Evolutionary conservation across 2,113 vertebrate species (phyloP), one percentile per base, ranked within the genome.

Genomic region (Colaptes auratus): DNA sequence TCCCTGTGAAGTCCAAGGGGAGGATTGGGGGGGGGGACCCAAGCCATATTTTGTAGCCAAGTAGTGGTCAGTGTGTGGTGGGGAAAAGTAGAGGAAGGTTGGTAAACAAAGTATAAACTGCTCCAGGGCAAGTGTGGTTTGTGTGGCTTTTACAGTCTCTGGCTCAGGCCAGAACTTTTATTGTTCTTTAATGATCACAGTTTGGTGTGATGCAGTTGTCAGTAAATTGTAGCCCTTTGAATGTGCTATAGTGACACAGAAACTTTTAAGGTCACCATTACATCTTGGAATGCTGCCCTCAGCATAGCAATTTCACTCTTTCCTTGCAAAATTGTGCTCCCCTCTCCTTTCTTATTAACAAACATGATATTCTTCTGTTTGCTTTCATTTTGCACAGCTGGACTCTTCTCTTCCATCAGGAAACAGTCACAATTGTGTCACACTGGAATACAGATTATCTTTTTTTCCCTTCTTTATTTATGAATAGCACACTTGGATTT

Each of bases 341-440:
- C 11, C 18, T 82, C 86, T 25, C 33, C 73, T 58, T 86, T 84
- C 92, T 59, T 86, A 89, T 94, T 95, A 90, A 90, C 91, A 95
- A 93, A 74, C 60, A 86, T 83, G 42, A 44, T 73, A 74, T 64
- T 65, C 25, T 90, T 86, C 79, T 88, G 76, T 88, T 95, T 95
- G 44, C 18, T 92, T 73, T 94, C 72, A 87, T 77, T 83, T 73
- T 91, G 58, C 69, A 91, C 94, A 96, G 82, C 82, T 95, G 90
- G 75, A 59, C 82, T 67, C 60, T 53, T 61, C 55, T 86, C 46
- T 92, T 91, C 92, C 88, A 92, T 60, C 44, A 86, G 86, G 20
- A 94, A n/a, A 66, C 27, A 66, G 88, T 81, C 16, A 81, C n/a
- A 94, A 5, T 91, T 95, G 81, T 95, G 19, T 84, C 50, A 75